These are phyloP conservation scores for Epirrita christyi DNA, from an alignment of 2,888 invertebrate species.

Conservation along the genomic window DNA sequence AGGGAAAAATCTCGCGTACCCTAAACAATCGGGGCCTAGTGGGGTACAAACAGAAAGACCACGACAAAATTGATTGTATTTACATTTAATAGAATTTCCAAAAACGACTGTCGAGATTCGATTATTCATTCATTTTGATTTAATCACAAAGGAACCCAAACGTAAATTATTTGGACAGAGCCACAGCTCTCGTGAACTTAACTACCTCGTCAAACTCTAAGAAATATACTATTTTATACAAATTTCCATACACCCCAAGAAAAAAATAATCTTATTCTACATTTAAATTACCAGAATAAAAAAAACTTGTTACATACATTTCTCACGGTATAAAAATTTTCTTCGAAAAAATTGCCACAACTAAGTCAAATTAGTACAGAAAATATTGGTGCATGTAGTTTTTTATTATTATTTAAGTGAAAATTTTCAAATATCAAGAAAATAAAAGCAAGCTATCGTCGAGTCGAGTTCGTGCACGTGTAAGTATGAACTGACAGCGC, in stretches of 20 bases:
- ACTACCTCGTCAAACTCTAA: constrained; percentile 57
- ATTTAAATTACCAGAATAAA: constrained; percentile 61
- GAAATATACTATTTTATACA: constrained; percentile 80
- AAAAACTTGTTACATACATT: constrained; percentile 45
- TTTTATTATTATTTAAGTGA: neutral
- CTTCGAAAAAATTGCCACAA: constrained; percentile 19
- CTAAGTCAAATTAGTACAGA: constrained; percentile 39
- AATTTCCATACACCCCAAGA: constrained; percentile 78
- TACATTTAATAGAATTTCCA: constrained; percentile 53
- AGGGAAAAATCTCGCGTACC: neutral
- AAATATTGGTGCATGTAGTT: constrained; percentile 16
- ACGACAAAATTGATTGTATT: constrained; percentile 67
- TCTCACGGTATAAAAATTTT: constrained; percentile 63
- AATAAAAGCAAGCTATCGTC: too few species aligned
- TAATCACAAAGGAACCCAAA: constrained; percentile 75
- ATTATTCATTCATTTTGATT: constrained; percentile 43
- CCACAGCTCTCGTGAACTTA: constrained; percentile 61
- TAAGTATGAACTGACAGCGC: too few species aligned
- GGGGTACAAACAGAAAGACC: constrained; percentile 18
- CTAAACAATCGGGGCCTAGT: constrained; percentile 5
- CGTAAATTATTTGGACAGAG: constrained; percentile 62
- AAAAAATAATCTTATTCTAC: constrained; percentile 60
- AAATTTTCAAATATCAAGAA: too few species aligned
- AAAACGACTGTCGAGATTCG: constrained; percentile 63
- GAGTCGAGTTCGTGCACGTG: too few species aligned